Evolutionary conservation across 2,113 vertebrate species (phyloP).

Genomic region (Heterocephalus glaber): DNA sequence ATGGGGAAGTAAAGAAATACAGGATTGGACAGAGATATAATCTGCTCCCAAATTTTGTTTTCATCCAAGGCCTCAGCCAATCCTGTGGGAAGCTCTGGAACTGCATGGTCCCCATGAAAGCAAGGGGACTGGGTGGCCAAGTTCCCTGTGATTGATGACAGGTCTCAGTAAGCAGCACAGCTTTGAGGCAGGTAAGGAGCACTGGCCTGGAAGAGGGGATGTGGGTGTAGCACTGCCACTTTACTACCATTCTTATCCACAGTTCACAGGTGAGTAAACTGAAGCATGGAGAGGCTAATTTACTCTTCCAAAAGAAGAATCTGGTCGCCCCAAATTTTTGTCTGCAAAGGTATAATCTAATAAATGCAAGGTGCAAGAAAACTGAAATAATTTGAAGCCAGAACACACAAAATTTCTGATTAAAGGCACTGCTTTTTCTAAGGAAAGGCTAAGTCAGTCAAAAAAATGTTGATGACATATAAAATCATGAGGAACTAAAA

Average conservation of each 20-base stretch:
- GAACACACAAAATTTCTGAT: not conserved
- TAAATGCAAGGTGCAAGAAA: slow-evolving; percentile 16
- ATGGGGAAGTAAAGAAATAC: not conserved
- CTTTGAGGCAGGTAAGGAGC: not conserved
- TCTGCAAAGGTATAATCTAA: not conserved
- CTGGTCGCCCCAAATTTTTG: not conserved
- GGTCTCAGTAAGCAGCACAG: not conserved
- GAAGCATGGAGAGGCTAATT: not conserved
- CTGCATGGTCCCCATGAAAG: not conserved
- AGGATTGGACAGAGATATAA: not conserved
- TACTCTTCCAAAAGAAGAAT: not conserved
- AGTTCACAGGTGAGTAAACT: not conserved
- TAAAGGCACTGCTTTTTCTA: not conserved
- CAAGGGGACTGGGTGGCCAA: not conserved
- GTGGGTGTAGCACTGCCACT: rapidly evolving
- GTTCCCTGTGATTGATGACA: not conserved
- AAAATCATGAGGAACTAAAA: slow-evolving; percentile 6
- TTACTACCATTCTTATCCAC: not conserved
- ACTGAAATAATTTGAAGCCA: not conserved
- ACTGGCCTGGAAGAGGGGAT: not conserved
- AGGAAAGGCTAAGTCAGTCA: not conserved
- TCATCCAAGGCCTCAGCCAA: not conserved
- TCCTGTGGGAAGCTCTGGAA: not conserved
- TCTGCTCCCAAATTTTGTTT: not conserved
- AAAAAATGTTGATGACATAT: not conserved